These are phyloP conservation scores for Hetaerina titia DNA, from an alignment of 2,888 invertebrate species.

Conservation along the genomic window DNA sequence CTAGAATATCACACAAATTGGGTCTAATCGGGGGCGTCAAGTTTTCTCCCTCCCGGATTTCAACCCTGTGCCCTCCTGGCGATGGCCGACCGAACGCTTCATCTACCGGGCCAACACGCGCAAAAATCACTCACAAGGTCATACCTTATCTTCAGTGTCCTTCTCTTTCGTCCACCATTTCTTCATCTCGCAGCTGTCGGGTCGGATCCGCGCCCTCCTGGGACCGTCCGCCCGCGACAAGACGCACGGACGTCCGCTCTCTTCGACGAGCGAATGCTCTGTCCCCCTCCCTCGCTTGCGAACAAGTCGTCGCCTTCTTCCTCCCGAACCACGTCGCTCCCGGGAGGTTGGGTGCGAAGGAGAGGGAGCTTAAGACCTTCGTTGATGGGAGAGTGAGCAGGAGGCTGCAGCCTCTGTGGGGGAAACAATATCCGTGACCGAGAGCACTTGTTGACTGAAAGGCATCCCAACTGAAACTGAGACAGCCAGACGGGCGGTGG, in stretches of 20 bases:
- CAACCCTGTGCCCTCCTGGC: too few relatives aligned
- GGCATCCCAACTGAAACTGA: conserved; percentile 61
- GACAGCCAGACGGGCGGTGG: background rate
- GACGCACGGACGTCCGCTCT: background rate
- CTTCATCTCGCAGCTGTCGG: conserved; percentile 11
- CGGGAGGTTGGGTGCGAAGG: background rate
- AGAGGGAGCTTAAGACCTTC: background rate
- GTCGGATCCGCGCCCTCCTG: background rate
- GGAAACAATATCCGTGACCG: conserved; percentile 53
- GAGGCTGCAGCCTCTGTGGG: background rate
- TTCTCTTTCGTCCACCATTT: conserved; percentile 60
- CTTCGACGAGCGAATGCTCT: background rate
- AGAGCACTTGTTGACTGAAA: conserved; percentile 18
- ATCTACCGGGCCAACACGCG: too few relatives aligned
- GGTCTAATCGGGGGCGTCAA: too few relatives aligned
- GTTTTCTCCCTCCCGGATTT: too few relatives aligned
- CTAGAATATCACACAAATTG: too few relatives aligned
- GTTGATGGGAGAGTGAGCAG: conserved; percentile 23
- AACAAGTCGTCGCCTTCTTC: background rate
- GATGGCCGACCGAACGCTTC: too few relatives aligned
- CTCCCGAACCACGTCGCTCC: background rate
- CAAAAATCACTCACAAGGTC: too few relatives aligned
- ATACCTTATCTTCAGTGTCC: conserved; percentile 52
- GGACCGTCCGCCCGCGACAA: background rate
- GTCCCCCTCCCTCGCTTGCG: background rate